Conservation (phyloP, 2,888 invertebrate species). For the Athripsodes cinereus region DNA sequence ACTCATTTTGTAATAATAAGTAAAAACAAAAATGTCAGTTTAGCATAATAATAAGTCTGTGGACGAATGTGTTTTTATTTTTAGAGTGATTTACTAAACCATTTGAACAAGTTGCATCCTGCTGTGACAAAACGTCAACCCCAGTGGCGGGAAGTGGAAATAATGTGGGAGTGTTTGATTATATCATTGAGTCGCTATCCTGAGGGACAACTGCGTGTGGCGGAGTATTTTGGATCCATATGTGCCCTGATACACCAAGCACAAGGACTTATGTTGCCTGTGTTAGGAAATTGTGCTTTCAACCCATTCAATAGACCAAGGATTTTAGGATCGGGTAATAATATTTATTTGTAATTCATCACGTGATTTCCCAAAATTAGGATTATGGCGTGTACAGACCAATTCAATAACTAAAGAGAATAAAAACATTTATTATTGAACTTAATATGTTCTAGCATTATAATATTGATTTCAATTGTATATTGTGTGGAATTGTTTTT, state of each 20-base stretch:
- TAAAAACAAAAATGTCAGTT: too few relatives aligned
- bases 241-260: slow-evolving; percentile 24
- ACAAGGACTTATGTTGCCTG: slow-evolving; percentile 39
- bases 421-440: too few relatives aligned
- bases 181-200: slow-evolving; percentile 46
- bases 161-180: slow-evolving; percentile 48
- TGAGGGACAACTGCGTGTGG: slow-evolving; percentile 48
- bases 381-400: too few relatives aligned
- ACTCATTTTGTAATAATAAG: too few relatives aligned
- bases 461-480: too few relatives aligned
- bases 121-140: slow-evolving; percentile 45
- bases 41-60: too few relatives aligned
- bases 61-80: slow-evolving; percentile 12
- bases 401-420: too few relatives aligned
- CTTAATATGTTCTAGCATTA: too few relatives aligned
- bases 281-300: slow-evolving; percentile 52
- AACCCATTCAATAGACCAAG: slow-evolving; percentile 47
- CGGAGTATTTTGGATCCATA: slow-evolving; percentile 40
- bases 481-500: too few relatives aligned
- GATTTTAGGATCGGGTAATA: slow-evolving; percentile 44
- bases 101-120: slow-evolving; percentile 46
- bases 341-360: not conserved
- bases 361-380: too few relatives aligned
- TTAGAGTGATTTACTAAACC: slow-evolving; percentile 45
- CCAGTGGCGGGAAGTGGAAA: slow-evolving; percentile 49